Conservation (phyloP, 2,888 invertebrate species). For the Drosophila ezoana region DNA sequence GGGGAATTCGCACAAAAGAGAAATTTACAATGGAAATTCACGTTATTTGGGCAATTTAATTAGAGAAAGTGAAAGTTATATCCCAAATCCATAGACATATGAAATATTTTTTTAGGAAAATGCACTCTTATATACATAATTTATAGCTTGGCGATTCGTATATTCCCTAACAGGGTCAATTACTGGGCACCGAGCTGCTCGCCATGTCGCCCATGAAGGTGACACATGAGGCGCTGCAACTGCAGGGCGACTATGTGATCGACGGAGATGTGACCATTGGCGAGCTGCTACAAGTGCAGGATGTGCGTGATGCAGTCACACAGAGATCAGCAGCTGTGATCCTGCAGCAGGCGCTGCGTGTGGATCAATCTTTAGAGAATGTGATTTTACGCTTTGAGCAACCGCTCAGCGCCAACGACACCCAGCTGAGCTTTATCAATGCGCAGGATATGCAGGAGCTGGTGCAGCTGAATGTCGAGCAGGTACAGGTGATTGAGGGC, state of each 20-base stretch:
- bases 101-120: too few species aligned
- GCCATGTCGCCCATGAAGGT: slow-evolving; percentile 85
- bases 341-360: slow-evolving; percentile 66
- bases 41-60: not conserved
- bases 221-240: slow-evolving; percentile 83
- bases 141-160: too few species aligned
- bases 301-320: slow-evolving; percentile 67
- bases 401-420: slow-evolving; percentile 78
- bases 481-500: slow-evolving; percentile 85
- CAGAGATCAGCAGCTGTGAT: slow-evolving; percentile 55
- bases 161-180: slow-evolving; percentile 82
- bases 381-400: slow-evolving; percentile 74
- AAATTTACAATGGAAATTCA: not conserved
- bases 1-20: too few species aligned
- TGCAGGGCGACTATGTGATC: slow-evolving; percentile 85
- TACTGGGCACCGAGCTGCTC: slow-evolving; percentile 84
- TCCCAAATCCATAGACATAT: too few species aligned
- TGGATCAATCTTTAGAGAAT: slow-evolving; percentile 67
- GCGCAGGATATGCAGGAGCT: slow-evolving; percentile 84
- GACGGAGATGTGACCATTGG: slow-evolving; percentile 85
- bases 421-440: slow-evolving; percentile 85
- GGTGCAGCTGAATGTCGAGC: slow-evolving; percentile 83
- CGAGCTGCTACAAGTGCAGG: slow-evolving; percentile 79
- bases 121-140: too few species aligned
- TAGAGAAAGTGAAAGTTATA: too few species aligned